Percentiles rank a stretch among this genome's conserved stretches.
Evolutionary conservation across 2,888 invertebrate genomes (phyloP).

Genomic region (Hesperia comma): DNA sequence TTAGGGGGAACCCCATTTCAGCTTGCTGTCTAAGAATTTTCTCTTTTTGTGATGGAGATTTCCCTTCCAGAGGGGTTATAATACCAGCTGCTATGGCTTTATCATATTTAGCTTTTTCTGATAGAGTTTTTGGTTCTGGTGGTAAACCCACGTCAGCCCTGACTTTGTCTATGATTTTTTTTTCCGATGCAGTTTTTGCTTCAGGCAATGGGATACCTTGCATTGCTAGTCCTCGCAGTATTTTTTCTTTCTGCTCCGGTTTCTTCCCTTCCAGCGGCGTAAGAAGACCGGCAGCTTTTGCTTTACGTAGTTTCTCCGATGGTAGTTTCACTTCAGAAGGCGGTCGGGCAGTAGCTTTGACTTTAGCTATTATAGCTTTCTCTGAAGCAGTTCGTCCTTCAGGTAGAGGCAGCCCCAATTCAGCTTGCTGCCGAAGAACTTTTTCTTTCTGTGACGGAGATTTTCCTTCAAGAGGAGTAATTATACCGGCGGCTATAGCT

Average conservation of each 20-base stretch:
- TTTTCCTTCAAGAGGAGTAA: constrained; percentile 57
- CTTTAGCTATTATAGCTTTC: constrained; percentile 47
- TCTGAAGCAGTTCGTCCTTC: constrained; percentile 2
- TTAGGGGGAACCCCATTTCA: constrained; percentile 45
- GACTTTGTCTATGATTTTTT: constrained; percentile 42
- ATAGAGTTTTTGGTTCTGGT: constrained; percentile 50
- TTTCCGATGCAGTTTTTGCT: constrained; percentile 42
- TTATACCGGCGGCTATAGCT: constrained; percentile 54
- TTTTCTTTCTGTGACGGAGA: constrained; percentile 52
- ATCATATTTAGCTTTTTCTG: constrained; percentile 49
- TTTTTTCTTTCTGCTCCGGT: constrained; percentile 42
- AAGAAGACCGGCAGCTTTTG: constrained; percentile 46
- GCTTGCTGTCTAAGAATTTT: constrained; percentile 39
- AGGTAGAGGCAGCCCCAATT: not conserved
- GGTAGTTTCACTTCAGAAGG: constrained; percentile 31
- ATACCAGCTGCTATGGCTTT: constrained; percentile 56
- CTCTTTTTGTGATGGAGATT: constrained; percentile 47
- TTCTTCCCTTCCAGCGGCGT: constrained; percentile 41
- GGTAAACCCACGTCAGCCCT: constrained; percentile 49
- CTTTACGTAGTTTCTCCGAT: constrained; percentile 42
- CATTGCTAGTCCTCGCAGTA: constrained; percentile 37
- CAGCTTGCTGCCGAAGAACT: constrained; percentile 46
- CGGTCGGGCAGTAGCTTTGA: constrained; percentile 36
- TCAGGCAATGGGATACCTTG: constrained; percentile 42
- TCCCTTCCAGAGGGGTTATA: constrained; percentile 55